phyloP scores from a whole-genome alignment of 1,140 invertebrate species.

The Cryptotermes secundus region DNA sequence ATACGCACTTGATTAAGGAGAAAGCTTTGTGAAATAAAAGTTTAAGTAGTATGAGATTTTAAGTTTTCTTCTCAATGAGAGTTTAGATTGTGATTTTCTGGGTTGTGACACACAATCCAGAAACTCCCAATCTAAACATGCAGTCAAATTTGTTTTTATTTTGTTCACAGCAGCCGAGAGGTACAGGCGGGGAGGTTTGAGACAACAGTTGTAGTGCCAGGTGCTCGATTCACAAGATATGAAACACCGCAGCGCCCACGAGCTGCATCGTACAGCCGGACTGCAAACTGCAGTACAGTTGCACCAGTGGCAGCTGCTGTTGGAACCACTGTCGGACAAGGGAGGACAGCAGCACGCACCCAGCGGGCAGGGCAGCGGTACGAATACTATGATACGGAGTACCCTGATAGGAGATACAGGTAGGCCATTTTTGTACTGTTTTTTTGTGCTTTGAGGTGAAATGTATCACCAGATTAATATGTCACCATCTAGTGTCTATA shows the following conservation, averaged over 20 bases:
- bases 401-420: constrained; percentile 34
- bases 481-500: too few species aligned
- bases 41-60: too few species aligned
- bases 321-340: background rate
- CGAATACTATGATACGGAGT: constrained; percentile 36
- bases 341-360: background rate
- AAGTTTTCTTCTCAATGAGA: too few species aligned
- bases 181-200: constrained; percentile 46
- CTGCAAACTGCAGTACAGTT: constrained; percentile 21
- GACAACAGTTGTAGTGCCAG: constrained; percentile 47
- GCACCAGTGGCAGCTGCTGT: background rate
- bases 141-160: too few species aligned
- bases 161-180: constrained; percentile 44
- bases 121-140: too few species aligned
- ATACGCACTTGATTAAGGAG: too few species aligned
- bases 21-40: too few species aligned
- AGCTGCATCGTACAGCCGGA: constrained; percentile 39
- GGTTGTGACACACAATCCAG: too few species aligned
- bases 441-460: background rate
- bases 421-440: background rate
- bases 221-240: constrained; percentile 49
- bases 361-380: constrained; percentile 43
- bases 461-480: too few species aligned
- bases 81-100: too few species aligned
- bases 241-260: constrained; percentile 9